These are phyloP conservation scores for Petrophora chlorosata DNA, from an alignment of 2,888 invertebrate species.

Conservation along the genomic window DNA sequence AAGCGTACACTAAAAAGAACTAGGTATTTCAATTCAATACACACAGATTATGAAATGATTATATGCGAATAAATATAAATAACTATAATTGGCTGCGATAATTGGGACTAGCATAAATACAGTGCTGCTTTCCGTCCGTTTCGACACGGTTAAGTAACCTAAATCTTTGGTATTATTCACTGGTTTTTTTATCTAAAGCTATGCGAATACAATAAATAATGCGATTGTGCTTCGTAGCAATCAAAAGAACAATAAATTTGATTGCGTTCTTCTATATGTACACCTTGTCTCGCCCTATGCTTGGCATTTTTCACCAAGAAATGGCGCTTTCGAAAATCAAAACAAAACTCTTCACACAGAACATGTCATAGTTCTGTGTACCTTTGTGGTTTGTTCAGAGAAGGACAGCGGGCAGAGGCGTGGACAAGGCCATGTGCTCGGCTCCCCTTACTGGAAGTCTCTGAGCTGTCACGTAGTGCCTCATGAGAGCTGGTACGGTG, in stretches of 20 bases:
- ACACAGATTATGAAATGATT: constrained; percentile 53
- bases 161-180: constrained; percentile 79
- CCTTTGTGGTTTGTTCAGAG: constrained; percentile 71
- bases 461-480: constrained; percentile 94
- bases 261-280: constrained; percentile 44
- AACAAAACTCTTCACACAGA: constrained; percentile 18
- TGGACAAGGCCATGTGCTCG: constrained; percentile 97
- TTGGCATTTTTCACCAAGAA: constrained; percentile 12
- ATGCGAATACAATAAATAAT: constrained; percentile 54
- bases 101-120: constrained; percentile 71
- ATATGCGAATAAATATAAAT: constrained; percentile 68
- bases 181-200: constrained; percentile 59
- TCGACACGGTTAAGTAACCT: constrained; percentile 53
- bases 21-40: constrained; percentile 47
- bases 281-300: constrained; percentile 39
- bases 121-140: constrained; percentile 52
- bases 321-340: constrained; percentile 15
- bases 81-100: constrained; percentile 64
- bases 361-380: constrained; percentile 18
- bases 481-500: constrained; percentile 96
- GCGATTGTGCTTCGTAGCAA: constrained; percentile 52
- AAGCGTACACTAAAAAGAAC: constrained; percentile 52
- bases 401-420: constrained; percentile 94
- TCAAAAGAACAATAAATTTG: constrained; percentile 40
- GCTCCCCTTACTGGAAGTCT: constrained; percentile 97